Evolutionary conservation across 2,113 vertebrate species (phyloP), one percentile per base, ranked within the genome.

Genomic region (Amblyornis subalaris): DNA sequence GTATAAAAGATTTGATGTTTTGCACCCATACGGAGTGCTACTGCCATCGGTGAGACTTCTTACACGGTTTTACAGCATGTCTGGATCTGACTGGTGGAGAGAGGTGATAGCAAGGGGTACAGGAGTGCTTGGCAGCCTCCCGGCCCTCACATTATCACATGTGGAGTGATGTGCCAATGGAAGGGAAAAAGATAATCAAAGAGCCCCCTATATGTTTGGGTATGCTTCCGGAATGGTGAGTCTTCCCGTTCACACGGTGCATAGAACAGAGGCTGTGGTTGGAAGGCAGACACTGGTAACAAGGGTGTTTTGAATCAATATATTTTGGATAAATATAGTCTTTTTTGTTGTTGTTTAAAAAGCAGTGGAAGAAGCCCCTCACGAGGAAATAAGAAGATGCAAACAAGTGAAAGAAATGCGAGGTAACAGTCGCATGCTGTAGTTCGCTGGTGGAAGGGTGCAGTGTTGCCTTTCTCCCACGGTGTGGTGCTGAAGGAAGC

Each of bases 371-470:
- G 71, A 57, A 79, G 58, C n/a, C 48, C 2, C 23, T 79, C 2
- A 6, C 1, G 14, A 35, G 19, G 24, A 48, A 51, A 29, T 16
- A 14, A 31, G 48, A 42, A n/a, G n/a, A 2, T 1, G 3, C 25
- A 35, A 35, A 20, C 0, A 0, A 19, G 22, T 3, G 47, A 3
- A 26, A 17, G 29, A 33, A 38, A 5, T 10, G 20, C 16, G 9
- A 44, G 42, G 4, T 4, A 1, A 2, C 9, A 25, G 57, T 6
- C 1, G 6, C 11, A 1, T 1, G n/a, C 23, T 40, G 22, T 4
- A 1, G 36, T 35, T 31, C 44, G 33, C 10, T 1, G 3, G 13
- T 2, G 33, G 16, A 4, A 35, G 36, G 87, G 4, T 70, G 94
- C 74, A 62, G 7, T 44, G 8, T 0, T 72, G 45, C 55, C 0